These are phyloP conservation scores for Pogonocichla stellata DNA, from an alignment of 2,113 vertebrate genomes.

Conservation along the genomic window DNA sequence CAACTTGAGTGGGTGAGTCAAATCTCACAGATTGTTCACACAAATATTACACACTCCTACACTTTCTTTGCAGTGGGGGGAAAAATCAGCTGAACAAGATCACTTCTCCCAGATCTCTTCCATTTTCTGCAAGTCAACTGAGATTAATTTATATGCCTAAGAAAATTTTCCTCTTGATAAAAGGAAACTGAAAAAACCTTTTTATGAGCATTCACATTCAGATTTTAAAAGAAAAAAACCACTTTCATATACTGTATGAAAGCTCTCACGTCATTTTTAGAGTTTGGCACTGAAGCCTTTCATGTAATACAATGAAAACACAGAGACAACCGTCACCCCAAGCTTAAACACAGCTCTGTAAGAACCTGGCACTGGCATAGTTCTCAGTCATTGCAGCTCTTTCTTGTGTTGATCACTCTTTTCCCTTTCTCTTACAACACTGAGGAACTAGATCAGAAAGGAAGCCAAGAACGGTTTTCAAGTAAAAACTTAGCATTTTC, in stretches of 20 bases:
- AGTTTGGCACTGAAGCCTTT: conserved; percentile 8
- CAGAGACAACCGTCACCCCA: neutral
- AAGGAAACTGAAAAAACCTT: neutral
- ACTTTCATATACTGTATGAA: neutral
- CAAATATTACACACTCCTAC: conserved; percentile 19
- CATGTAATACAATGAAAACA: neutral
- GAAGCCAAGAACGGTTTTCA: neutral
- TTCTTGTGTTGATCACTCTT: neutral
- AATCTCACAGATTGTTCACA: conserved; percentile 18
- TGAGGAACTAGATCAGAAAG: neutral
- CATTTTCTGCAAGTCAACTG: neutral
- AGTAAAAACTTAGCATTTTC: neutral
- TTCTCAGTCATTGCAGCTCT: neutral
- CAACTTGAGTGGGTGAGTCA: conserved; percentile 2
- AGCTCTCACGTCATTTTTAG: neutral
- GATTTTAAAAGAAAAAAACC: neutral
- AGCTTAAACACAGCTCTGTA: neutral
- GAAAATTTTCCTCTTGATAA: neutral
- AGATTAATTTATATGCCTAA: neutral
- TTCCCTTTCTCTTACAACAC: neutral
- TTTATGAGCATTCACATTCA: neutral
- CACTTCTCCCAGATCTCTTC: neutral
- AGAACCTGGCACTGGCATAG: neutral
- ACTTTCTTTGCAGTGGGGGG: neutral
- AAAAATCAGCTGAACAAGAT: neutral